Evolutionary conservation across 2,888 invertebrate species (phyloP), one percentile per base, ranked within the genome.

Genomic region (Epicampocera succincta): DNA sequence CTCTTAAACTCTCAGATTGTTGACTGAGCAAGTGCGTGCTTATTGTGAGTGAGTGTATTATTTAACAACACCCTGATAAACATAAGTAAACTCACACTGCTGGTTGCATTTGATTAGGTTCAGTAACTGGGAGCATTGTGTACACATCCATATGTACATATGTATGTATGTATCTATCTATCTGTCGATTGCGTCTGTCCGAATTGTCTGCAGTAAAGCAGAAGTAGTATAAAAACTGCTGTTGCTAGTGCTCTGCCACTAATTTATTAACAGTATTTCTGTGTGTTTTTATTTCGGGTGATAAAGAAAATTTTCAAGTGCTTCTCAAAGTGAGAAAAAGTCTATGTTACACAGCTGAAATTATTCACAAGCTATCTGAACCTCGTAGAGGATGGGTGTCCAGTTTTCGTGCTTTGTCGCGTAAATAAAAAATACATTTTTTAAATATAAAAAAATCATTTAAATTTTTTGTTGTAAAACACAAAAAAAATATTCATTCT

Each of bases 321-420:
- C 76, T 61, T 46, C 48, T 9, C 42, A 60, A 84, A 78, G 60
- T 85, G 85, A 87, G 87, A 88, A 89, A 82, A 89, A 89, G 89
- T 88, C 86, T 87, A 87, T 87, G 87, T 85, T 87, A 86, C 85
- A 86, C 85, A 82, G 84, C 86, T 83, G 83, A 85, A 86, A 85
- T 76, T 84, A 84, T 86, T 89, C 89, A 89, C 85, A 89, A 89
- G 86, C 87, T 87, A 86, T 88, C 86, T 86, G 86, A 87, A 88
- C 87, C 86, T 88, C 87, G 85, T 63, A 87, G 86, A 88, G 87
- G 86, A 88, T 86, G 89, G 89, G 84, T 80, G 88, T 88, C 83
- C 84, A 83, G 84, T 86, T 83, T 83, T 86, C 85, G 86, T 74
- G 71, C 52, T 84, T 74, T 80, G 84, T 79, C 76, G 80, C 71